Base-by-base conservation (phyloP, 23 tunicate species). In the Ciona savignyi region DNA sequence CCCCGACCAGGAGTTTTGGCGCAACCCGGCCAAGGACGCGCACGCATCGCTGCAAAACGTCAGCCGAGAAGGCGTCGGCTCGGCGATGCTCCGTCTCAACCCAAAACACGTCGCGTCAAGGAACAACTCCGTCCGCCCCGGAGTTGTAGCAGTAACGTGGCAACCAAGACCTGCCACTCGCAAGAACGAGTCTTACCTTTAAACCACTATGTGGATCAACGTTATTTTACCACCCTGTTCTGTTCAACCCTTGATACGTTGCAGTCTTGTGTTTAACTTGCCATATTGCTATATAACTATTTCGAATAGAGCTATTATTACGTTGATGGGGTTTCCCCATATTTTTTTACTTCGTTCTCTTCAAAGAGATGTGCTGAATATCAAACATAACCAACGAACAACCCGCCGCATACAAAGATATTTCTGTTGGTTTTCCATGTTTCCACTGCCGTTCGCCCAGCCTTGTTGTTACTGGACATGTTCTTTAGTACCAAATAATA, bases 11-110 rank as follows among this genome's bases (percentile, higher is more conserved):
- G 66, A 66, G 31, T 74, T 82, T 31, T 75, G 80, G 80, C 71
- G 35, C 25, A 33, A 66, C 1, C 63, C 72, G 1, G 66, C 62
- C 30, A 63, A 23, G 23, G 51, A 69, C 51, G 23, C 34, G 35
- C 35, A 63, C 28, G 73, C 63, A 61, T 81, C 85, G 28, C 33
- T 81, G 73, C 85, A 81, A 64, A 81, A 81, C 32, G 74, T 81
- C 23, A 42, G 56, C 15, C 9, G 56, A 15, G 56, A 42, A 6
- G 56, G 56, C 15, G 15, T 42, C 11, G 56, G 56, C 15, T 42
- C 56, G 15, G 56, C 56, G 15, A 42, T 15, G 9, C 15, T 15
- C 9, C 9, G 56, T 9, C 15, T 42, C 11, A 42, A 42, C 56
- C 56, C 56, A 15, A 42, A 42, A 42, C 56, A 9, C 9, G 15